These are phyloP conservation scores for Atta colombica DNA, from an alignment of 1,140 invertebrate genomes.

Conservation along the genomic window DNA sequence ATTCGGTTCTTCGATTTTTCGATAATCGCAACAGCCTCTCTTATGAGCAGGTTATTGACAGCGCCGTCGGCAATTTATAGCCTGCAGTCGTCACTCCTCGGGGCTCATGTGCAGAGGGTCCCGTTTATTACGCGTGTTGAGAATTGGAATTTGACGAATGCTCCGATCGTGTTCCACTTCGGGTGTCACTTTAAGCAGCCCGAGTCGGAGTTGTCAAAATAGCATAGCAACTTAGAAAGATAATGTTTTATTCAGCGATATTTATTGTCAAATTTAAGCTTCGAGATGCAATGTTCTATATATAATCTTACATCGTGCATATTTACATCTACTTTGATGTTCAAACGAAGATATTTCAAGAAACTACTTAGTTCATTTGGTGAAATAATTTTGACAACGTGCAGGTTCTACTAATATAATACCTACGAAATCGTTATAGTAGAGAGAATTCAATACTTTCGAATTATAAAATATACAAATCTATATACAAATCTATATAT, in stretches of 20 bases:
- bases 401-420: slow-evolving; percentile 26
- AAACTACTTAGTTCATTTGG: slow-evolving; percentile 1
- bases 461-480: background rate
- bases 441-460: background rate
- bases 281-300: slow-evolving; percentile 9
- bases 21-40: slow-evolving; percentile 47
- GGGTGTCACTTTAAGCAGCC: slow-evolving; percentile 18
- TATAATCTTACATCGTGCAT: slow-evolving; percentile 43
- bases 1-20: slow-evolving; percentile 34
- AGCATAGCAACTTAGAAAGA: background rate
- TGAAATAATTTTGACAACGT: slow-evolving; percentile 23
- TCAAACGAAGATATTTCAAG: background rate
- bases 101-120: slow-evolving; percentile 75
- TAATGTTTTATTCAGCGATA: background rate
- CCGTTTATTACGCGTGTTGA: slow-evolving; percentile 68
- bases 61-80: slow-evolving; percentile 60
- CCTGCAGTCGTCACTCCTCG: slow-evolving; percentile 70
- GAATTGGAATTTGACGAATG: slow-evolving; percentile 53
- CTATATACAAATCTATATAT: background rate
- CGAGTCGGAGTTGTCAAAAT: slow-evolving; percentile 34
- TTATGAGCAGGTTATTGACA: slow-evolving; percentile 52
- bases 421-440: background rate
- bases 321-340: slow-evolving; percentile 38
- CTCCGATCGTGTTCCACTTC: slow-evolving; percentile 20
- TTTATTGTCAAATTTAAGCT: slow-evolving; percentile 38